Evolutionary conservation across 1,140 invertebrate genomes (phyloP), one percentile per base, ranked within the genome.

Genomic region (Dolichoris vasculosae): DNA sequence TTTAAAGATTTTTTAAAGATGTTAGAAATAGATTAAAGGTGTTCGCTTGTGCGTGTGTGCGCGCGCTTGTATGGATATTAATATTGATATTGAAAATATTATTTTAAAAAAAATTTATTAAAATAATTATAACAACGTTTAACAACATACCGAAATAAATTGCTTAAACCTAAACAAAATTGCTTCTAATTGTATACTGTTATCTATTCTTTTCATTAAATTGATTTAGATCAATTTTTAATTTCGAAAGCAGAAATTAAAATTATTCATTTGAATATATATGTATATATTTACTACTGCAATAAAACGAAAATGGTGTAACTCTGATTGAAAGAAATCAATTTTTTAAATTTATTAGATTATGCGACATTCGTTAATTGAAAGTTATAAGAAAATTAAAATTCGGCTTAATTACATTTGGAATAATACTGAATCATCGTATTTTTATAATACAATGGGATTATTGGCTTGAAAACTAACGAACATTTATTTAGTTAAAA

Each of bases 391-490:
- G 20, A 55, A 17, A 55, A 20, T 17, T 9, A 59, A 38, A 69
- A 69, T 38, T 32, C 4, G 30, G 4, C 2, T 35, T 15, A 67
- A 30, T 67, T 35, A 15, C 30, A 8, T 32, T 67, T 15, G 2
- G 13, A 6, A 73, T 43, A 26, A 73, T 73, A 75, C n/a, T 73
- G 26, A 23, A 43, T 26, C 32, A 8, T 8, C 32, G 4, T 64
- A 6, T 32, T 7, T 43, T 26, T 30, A 20, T 40, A 23, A 43
- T 51, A 23, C 4, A 59, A 3, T 38, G 23, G 48, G 59, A 82
- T 82, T 71, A 51, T 13, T 82, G 79, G 43, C 46, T 82, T 43
- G 43, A 82, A 82, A 48, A 82, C 15, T 35, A 67, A 71, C 17
- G 26, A 32, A n/a, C 0, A 35, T 69, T 81, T 69, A 4, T 79